phyloP scores from a whole-genome alignment of 2,797 vertebrate genomes.

The Aselliscus stoliczkanus region DNA sequence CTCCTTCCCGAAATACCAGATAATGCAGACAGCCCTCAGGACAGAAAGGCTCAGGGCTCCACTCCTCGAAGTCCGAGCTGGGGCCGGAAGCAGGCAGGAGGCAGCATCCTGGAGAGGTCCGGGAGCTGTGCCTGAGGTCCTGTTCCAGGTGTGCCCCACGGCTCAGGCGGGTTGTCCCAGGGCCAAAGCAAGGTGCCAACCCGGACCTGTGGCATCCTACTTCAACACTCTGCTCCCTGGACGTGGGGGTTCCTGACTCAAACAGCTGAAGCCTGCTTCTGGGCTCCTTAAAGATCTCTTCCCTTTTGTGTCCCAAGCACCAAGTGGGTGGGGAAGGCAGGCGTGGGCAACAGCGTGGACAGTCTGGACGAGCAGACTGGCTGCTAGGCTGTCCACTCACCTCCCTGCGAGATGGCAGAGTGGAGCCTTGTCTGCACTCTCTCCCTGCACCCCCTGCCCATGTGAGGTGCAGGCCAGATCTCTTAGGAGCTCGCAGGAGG shows the following conservation, averaged over 20 bases:
- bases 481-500: too few relatives aligned
- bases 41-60: too few relatives aligned
- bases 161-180: too few relatives aligned
- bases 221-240: background rate
- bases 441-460: too few relatives aligned
- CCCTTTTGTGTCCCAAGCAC: background rate
- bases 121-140: background rate
- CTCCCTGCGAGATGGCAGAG: too few relatives aligned
- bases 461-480: background rate
- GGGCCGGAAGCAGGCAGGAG: background rate
- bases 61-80: too few relatives aligned
- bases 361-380: accelerated
- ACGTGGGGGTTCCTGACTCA: background rate
- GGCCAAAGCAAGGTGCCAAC: background rate
- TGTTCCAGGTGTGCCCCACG: background rate
- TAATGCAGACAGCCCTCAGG: background rate
- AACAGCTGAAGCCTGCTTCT: background rate
- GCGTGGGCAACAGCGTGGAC: background rate
- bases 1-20: background rate
- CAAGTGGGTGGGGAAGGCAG: accelerated
- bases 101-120: accelerated
- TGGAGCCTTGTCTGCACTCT: too few relatives aligned
- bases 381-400: accelerated
- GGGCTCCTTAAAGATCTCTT: background rate
- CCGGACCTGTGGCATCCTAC: background rate